Percentiles rank a stretch among this genome's conserved stretches.
Conservation (phyloP, 2,113 vertebrate genomes). For the Daubentonia madagascariensis region DNA sequence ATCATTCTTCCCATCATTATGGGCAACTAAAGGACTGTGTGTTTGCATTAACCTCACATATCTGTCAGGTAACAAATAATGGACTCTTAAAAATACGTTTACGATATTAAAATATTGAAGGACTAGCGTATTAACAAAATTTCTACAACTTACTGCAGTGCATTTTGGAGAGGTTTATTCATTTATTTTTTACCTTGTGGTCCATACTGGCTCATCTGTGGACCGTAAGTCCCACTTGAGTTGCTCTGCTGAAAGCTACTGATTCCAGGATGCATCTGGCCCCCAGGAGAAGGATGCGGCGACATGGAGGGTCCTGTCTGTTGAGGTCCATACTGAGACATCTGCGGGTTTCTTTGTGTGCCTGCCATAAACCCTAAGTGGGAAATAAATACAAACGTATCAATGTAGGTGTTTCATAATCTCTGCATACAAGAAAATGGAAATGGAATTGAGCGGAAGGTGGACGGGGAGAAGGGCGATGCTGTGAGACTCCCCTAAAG, state of each 20-base stretch:
- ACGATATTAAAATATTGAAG: not conserved
- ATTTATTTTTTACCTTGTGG: constrained; percentile 90
- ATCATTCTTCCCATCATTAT: not conserved
- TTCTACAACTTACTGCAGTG: not conserved
- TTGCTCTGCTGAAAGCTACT: constrained; percentile 91
- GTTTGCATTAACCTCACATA: not conserved
- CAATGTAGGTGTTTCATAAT: not conserved
- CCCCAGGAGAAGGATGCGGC: constrained; percentile 92
- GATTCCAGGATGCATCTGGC: constrained; percentile 92
- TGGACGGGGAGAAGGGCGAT: rapidly evolving
- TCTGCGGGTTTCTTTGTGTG: constrained; percentile 92
- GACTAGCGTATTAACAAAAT: not conserved
- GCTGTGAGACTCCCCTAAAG: not conserved
- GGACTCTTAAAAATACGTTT: not conserved
- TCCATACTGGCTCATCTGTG: constrained; percentile 94
- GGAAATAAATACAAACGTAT: constrained; percentile 54
- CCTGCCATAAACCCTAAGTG: constrained; percentile 91
- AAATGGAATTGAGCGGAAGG: not conserved
- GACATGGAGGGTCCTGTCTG: constrained; percentile 93
- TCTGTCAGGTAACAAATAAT: not conserved
- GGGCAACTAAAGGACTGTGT: not conserved
- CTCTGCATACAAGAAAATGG: not conserved
- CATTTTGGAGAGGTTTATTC: not conserved
- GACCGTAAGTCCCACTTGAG: constrained; percentile 90
- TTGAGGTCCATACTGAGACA: constrained; percentile 93